Percentiles rank a stretch among this genome's conserved stretches.
phyloP scores from a whole-genome alignment of 2,797 vertebrate species.

The Peromyscus eremicus region DNA sequence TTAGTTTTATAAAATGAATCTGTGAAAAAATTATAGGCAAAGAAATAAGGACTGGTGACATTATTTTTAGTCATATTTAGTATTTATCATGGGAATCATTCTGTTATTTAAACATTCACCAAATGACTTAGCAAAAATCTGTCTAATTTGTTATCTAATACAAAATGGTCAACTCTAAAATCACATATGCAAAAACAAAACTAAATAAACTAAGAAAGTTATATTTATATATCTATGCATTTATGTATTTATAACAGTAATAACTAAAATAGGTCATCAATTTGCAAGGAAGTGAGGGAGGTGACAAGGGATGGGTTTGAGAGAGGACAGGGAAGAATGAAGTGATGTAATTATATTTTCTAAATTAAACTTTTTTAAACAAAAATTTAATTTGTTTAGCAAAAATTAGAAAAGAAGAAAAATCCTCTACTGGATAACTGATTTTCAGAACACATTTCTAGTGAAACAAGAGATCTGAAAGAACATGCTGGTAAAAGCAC shows the following conservation, averaged over 20 bases:
- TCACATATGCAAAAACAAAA: neutral
- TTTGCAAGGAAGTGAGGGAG: neutral
- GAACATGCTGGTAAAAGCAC: neutral
- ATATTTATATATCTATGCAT: neutral
- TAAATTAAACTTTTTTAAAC: neutral
- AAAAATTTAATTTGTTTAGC: neutral
- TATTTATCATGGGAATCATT: neutral
- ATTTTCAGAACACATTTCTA: neutral
- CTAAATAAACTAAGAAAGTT: neutral
- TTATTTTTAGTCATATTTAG: neutral
- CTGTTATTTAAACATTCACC: neutral
- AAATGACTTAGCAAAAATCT: neutral
- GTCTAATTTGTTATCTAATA: neutral
- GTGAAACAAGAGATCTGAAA: neutral
- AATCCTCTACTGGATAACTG: neutral
- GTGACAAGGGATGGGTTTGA: neutral
- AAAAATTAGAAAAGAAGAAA: neutral
- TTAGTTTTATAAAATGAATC: neutral
- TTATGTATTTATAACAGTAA: neutral
- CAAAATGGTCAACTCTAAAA: neutral
- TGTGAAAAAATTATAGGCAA: constrained; percentile 25
- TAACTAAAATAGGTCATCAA: neutral
- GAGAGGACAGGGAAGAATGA: neutral
- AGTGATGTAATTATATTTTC: neutral
- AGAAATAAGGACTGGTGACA: constrained; percentile 14